phyloP scores from a whole-genome alignment of 2,113 vertebrate genomes.

The Poecilia latipinna region DNA sequence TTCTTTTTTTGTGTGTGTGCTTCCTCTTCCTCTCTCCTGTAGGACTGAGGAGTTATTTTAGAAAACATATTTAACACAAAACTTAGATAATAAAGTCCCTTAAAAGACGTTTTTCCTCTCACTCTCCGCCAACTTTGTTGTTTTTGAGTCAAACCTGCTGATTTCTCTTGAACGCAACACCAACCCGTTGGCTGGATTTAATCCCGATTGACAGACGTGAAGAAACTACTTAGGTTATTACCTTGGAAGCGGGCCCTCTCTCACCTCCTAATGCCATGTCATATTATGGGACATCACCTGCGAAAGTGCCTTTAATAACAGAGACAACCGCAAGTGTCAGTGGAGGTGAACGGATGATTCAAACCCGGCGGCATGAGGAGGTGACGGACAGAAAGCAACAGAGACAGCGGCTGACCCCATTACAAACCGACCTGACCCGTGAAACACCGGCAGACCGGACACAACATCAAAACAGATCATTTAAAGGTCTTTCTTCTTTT shows the following conservation, averaged over 20 bases:
- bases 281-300: constrained; percentile 37
- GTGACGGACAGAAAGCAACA: not conserved
- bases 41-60: too few species aligned
- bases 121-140: not conserved
- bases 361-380: constrained; percentile 14
- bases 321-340: constrained; percentile 50
- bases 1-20: too few species aligned
- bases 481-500: not conserved
- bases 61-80: constrained; percentile 31
- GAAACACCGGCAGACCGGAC: not conserved
- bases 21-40: too few species aligned
- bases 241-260: constrained; percentile 31
- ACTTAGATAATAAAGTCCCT: constrained; percentile 12
- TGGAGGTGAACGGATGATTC: constrained; percentile 23
- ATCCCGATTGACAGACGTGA: constrained; percentile 39
- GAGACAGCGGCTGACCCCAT: not conserved
- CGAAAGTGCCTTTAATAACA: constrained; percentile 50
- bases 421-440: not conserved
- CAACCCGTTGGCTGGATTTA: constrained; percentile 18
- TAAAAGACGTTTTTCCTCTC: not conserved
- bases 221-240: not conserved
- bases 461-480: not conserved
- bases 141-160: not conserved
- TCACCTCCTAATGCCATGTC: constrained; percentile 42
- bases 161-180: constrained; percentile 21